phyloP scores from a whole-genome alignment of 2,113 vertebrate genomes.

The Hiodon tergisus region DNA sequence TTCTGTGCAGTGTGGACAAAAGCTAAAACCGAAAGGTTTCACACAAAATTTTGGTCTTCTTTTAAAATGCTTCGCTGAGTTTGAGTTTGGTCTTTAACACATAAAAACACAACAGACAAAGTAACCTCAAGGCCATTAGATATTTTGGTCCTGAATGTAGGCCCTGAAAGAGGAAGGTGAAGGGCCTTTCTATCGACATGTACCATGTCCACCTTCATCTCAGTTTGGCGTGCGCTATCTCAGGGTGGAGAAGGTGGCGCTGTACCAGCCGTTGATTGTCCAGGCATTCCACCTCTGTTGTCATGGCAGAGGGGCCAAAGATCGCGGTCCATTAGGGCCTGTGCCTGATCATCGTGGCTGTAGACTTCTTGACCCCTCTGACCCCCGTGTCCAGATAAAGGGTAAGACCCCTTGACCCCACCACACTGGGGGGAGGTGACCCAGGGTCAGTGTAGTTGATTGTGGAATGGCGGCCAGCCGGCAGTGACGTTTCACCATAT shows the following conservation, averaged over 20 bases:
- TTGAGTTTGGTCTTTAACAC: not conserved
- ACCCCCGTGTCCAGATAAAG: constrained; percentile 39
- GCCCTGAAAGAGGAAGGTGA: not conserved
- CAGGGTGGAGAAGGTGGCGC: not conserved
- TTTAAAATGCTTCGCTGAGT: not conserved
- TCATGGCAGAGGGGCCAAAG: constrained; percentile 19
- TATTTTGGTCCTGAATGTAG: not conserved
- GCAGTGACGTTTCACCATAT: not conserved
- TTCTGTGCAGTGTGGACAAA: not conserved
- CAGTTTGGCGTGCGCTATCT: not conserved
- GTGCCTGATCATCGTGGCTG: constrained; percentile 11
- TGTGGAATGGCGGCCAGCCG: constrained; percentile 14
- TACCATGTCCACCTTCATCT: not conserved
- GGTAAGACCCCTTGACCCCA: constrained; percentile 37
- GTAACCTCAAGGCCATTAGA: not conserved
- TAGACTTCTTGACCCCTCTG: constrained; percentile 41
- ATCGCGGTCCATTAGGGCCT: constrained; percentile 11
- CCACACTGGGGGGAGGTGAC: not conserved
- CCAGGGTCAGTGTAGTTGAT: rapidly evolving
- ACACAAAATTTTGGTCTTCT: not conserved
- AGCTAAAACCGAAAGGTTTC: not conserved
- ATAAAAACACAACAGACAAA: not conserved
- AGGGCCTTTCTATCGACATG: not conserved
- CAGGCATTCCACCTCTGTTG: not conserved
- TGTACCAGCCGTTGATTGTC: not conserved